A percentile compares a stretch with the other conserved stretches of the same genome.
Conservation (phyloP, 2,113 vertebrate species). For the Megaceryle torquata region DNA sequence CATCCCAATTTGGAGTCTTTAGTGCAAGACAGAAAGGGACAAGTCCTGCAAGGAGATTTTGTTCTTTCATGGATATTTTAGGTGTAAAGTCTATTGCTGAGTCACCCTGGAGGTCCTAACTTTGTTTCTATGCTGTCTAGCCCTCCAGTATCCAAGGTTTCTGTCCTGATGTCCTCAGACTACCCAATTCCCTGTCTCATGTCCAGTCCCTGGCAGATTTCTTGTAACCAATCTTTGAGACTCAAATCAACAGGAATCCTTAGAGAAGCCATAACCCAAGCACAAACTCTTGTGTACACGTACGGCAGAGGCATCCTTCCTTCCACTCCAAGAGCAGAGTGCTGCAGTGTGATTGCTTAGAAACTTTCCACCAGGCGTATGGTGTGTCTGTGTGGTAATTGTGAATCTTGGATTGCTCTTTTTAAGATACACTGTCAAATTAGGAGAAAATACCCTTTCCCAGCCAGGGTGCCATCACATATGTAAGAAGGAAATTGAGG, state of each 20-base stretch:
- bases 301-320: background rate
- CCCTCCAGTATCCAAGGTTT: background rate
- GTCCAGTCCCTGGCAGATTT: background rate
- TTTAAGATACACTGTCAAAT: slow-evolving; percentile 83
- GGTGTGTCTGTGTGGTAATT: background rate
- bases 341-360: background rate
- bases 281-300: background rate
- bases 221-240: background rate
- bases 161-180: background rate
- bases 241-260: background rate
- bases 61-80: background rate
- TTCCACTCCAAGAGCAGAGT: background rate
- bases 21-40: background rate
- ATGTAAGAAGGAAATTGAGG: slow-evolving; percentile 73
- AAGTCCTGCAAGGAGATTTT: background rate
- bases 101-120: background rate
- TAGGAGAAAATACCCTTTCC: slow-evolving; percentile 69
- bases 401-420: background rate
- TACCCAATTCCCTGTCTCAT: background rate
- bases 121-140: background rate
- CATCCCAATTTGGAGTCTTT: background rate
- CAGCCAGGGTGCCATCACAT: slow-evolving; percentile 78
- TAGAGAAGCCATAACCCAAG: background rate
- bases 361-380: background rate
- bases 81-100: background rate